Base-by-base conservation (phyloP, 2,113 vertebrate genomes). In the Cyrtonyx montezumae region DNA sequence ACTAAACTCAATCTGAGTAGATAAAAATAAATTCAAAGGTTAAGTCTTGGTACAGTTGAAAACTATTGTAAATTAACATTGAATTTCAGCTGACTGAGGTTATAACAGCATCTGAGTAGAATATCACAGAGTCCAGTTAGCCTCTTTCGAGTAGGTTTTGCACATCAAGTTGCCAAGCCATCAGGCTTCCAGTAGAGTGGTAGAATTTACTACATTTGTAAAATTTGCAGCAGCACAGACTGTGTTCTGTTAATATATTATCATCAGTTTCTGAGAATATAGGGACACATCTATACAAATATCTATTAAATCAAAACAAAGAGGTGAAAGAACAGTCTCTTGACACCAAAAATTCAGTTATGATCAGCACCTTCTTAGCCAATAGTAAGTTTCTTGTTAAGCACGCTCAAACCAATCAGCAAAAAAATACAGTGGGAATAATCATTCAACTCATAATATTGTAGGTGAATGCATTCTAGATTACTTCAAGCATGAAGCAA, bases 391-490 rank as follows among this genome's bases (percentile, higher is more conserved):
- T 81, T n/a, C 19, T 59, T 7, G 14, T 56, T 51, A 37, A 2
- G 8, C 4, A 26, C 18, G 2, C 42, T 63, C 63, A 69, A 90
- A 69, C 56, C 14, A 74, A 65, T 22, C 1, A 69, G 8, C 9
- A 37, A 32, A 55, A 30, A 36, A 67, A 22, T 8, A 58, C 20
- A 37, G 32, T 3, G 45, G 7, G 32, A 88, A 67, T 22, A 68
- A 75, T 68, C 5, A 68, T 63, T 15, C 36, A 69, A 51, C 14
- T 56, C 6, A 0, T 2, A 51, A 11, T 46, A 40, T 26, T 78
- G 76, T 70, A 43, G 1, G 2, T 5, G 1, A 62, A 34, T 56
- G 32, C 1, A 21, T 56, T 13, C 4, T 36, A 2, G 4, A 18
- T 63, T 9, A 69, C 34, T 53, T 78, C 59, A 88, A 76, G 62